phyloP scores from a whole-genome alignment of 2,797 vertebrate genomes.

The Tadarida brasiliensis region DNA sequence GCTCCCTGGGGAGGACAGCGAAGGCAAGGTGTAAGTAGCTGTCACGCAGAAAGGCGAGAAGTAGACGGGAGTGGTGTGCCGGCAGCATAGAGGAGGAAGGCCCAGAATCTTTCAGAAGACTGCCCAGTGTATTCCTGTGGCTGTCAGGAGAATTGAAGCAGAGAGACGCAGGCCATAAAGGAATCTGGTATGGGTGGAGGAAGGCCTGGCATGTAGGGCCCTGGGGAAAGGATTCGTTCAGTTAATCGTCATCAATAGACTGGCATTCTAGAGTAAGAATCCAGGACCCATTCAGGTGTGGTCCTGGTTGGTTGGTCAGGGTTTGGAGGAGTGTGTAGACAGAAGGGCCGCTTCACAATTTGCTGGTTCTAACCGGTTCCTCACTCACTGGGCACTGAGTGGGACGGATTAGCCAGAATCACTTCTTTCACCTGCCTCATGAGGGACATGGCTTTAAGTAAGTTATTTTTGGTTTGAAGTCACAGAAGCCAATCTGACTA shows the following conservation, averaged over 20 bases:
- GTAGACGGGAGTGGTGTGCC: neutral
- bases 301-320: neutral
- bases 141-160: neutral
- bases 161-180: neutral
- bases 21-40: neutral
- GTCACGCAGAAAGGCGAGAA: constrained; percentile 47
- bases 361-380: neutral
- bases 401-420: neutral
- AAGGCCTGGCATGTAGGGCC: neutral
- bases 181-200: neutral
- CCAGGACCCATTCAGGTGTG: neutral
- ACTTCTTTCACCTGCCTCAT: neutral
- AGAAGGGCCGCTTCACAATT: neutral
- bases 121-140: neutral
- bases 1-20: neutral
- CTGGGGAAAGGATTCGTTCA: neutral
- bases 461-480: neutral
- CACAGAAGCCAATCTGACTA: neutral
- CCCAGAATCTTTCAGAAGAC: neutral
- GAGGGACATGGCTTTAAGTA: neutral
- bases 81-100: neutral
- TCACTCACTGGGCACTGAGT: neutral
- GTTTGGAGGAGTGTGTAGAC: neutral
- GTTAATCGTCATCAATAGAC: neutral
- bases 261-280: neutral